These are phyloP conservation scores for Meloidogyne hapla DNA, from an alignment of 1,140 invertebrate genomes.

Conservation along the genomic window DNA sequence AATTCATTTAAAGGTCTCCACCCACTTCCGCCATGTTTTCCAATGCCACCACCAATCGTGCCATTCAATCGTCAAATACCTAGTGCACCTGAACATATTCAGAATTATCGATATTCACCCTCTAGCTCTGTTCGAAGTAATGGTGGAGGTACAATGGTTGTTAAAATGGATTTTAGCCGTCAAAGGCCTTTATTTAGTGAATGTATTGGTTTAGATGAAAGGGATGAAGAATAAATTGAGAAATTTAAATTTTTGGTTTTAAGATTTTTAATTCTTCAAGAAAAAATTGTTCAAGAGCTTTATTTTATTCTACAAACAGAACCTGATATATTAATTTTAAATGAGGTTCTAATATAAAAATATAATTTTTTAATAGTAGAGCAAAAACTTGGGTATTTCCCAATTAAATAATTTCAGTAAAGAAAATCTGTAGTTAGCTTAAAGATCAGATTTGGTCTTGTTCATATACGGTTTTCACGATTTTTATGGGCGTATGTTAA, in stretches of 20 bases:
- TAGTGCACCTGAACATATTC: not conserved
- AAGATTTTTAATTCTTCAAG: not conserved
- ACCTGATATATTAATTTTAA: too few species aligned
- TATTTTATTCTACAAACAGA: not conserved
- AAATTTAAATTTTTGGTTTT: not conserved
- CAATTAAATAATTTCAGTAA: too few species aligned
- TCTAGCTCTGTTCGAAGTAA: not conserved
- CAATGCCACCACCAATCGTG: conserved; percentile 9
- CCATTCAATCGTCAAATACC: not conserved
- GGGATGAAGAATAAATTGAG: not conserved
- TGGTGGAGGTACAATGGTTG: conserved; percentile 10
- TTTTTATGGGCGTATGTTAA: too few species aligned
- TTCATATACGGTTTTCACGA: too few species aligned
- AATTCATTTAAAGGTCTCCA: not conserved
- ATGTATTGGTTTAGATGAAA: conserved; percentile 10
- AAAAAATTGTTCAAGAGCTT: not conserved
- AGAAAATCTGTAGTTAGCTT: too few species aligned
- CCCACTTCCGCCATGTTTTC: not conserved
- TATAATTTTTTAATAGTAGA: too few species aligned
- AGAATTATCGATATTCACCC: not conserved
- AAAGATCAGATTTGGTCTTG: too few species aligned
- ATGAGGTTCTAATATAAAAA: too few species aligned
- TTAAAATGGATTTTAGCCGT: conserved; percentile 30
- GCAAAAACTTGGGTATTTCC: too few species aligned
- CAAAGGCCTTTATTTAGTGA: conserved; percentile 27